Base-by-base conservation (phyloP, 1,140 invertebrate species). In the Drosophila gunungcola region DNA sequence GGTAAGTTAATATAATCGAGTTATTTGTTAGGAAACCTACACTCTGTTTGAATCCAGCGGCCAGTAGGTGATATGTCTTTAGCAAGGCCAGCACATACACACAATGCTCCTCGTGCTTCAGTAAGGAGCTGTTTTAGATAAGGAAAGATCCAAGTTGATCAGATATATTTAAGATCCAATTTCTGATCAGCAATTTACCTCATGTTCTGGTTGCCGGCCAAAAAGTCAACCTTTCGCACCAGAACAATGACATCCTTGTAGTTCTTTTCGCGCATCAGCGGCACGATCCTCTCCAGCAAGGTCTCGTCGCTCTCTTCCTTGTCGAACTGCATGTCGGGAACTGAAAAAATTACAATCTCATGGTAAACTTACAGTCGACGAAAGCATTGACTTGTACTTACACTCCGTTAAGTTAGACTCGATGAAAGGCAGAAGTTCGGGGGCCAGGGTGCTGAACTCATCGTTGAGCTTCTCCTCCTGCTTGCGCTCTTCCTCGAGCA, bases 401-500 rank as follows among this genome's bases (percentile, higher is more conserved):
- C 88, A 75, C 58, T 92, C 76, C 10, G 77, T 70, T 3, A 93
- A 49, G 58, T 92, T 68, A 25, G 93, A 64, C 64, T 92, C 90
- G 12, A 95, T 86, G 39, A 93, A 89, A 13, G 90, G 74, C 29
- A 91, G 74, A 51, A 94, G 78, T 49, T 93, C 79, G 11, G 93
- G 91, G 2, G 93, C 64, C 13, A 74, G 58, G 4, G 38, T 6
- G 41, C 65, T 73, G 51, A 93, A 92, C 61, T 93, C 79, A 10
- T 93, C 83, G 51, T 93, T 92, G 12, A 93, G 74, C n/a, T 92
- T 74, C 48, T 93, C 91, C 3, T 90, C 90, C 38, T 92, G 82
- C 45, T 78, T 83, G 41, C 91, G 91, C 54, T 90, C 82, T 51
- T 91, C 93, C 4, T 86, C 94, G 9, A 95, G 63, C 64, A 94